These are phyloP conservation scores for Saguinus midas DNA, from an alignment of 2,113 vertebrate genomes.

Conservation along the genomic window DNA sequence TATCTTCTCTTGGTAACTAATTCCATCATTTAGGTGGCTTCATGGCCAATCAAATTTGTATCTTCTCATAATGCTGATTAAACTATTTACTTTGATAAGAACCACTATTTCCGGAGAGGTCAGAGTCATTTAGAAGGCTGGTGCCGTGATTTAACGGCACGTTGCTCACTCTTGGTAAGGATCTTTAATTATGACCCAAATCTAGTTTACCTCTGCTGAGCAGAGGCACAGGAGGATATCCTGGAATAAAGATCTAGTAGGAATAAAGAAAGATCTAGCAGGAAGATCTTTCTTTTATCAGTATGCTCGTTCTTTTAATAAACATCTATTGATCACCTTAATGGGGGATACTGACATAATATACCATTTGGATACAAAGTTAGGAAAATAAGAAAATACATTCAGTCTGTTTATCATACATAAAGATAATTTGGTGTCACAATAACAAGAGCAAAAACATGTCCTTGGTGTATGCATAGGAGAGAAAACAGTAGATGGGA, in stretches of 20 bases:
- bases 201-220: too few species aligned
- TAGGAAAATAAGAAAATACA: not conserved
- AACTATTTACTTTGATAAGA: not conserved
- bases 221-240: too few species aligned
- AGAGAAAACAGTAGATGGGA: not conserved
- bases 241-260: not conserved
- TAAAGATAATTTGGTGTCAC: not conserved
- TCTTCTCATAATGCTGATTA: not conserved
- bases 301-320: not conserved
- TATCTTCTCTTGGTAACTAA: conserved; percentile 23
- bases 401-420: not conserved
- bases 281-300: not conserved
- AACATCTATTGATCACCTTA: not conserved
- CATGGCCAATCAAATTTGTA: not conserved
- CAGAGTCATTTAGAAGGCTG: not conserved
- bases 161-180: not conserved
- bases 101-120: not conserved
- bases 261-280: not conserved
- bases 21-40: not conserved
- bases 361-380: not conserved
- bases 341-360: not conserved
- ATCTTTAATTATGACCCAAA: too few species aligned
- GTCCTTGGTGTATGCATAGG: not conserved
- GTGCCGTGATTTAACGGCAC: not conserved
- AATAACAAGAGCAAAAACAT: not conserved